Percentiles rank a stretch among this genome's conserved stretches.
Conservation (phyloP, 2,113 vertebrate genomes). For the Heptranchias perlo region DNA sequence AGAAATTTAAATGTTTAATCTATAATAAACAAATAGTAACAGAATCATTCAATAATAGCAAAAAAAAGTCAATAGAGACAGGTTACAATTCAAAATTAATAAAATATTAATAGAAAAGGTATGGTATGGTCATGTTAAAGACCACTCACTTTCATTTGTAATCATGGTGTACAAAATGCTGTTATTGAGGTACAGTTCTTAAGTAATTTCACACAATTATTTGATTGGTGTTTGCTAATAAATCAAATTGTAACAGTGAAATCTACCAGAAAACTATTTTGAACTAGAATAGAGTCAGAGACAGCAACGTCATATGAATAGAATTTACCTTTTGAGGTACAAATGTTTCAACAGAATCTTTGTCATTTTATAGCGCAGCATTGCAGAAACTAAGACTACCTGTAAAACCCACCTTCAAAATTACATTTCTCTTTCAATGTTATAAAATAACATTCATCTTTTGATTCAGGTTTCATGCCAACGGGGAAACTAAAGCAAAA, state of each 20-base stretch:
- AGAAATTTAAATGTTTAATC: slow-evolving; percentile 62
- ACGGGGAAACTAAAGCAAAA: background rate
- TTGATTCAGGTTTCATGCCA: background rate
- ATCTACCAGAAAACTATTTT: background rate
- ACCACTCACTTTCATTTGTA: background rate
- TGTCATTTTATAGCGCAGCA: background rate
- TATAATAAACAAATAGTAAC: slow-evolving; percentile 48
- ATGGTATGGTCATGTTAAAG: background rate
- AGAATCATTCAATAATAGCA: background rate
- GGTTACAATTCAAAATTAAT: background rate
- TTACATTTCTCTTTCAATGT: background rate
- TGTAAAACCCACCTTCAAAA: background rate
- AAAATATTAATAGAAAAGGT: background rate
- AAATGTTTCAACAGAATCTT: background rate
- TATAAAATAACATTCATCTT: background rate
- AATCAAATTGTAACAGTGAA: background rate
- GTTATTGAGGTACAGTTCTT: background rate
- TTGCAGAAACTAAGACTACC: background rate
- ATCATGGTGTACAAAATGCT: background rate
- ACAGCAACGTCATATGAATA: background rate
- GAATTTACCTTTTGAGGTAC: background rate
- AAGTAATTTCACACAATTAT: background rate
- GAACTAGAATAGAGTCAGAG: background rate
- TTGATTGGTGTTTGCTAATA: background rate
- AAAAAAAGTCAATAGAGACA: background rate